Evolutionary conservation across 1,140 invertebrate species (phyloP).

Genomic region (Tetragnatha versicolor): DNA sequence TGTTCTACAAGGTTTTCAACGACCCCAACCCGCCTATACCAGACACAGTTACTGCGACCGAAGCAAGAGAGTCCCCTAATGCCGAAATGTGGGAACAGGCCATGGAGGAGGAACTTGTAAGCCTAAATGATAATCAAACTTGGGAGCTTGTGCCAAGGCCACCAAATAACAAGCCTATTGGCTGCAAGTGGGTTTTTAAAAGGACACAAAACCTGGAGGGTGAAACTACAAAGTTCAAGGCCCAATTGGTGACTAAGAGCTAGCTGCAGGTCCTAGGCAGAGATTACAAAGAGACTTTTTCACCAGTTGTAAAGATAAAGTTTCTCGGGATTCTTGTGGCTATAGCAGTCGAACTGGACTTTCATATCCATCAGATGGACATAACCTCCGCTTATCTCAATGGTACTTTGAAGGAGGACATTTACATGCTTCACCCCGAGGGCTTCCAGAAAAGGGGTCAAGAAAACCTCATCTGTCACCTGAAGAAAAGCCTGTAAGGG

Average conservation of each 20-base stretch:
- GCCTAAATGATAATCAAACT: slow-evolving; percentile 61
- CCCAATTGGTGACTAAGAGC: slow-evolving; percentile 51
- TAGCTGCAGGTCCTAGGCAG: slow-evolving; percentile 47
- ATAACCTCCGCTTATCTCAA: slow-evolving; percentile 62
- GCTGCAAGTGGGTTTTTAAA: slow-evolving; percentile 61
- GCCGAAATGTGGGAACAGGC: slow-evolving; percentile 61
- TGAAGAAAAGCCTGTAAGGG: slow-evolving; percentile 65
- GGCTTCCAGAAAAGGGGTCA: slow-evolving; percentile 58
- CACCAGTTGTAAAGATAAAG: slow-evolving; percentile 58
- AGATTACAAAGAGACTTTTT: slow-evolving; percentile 54
- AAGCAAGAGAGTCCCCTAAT: slow-evolving; percentile 60
- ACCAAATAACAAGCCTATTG: slow-evolving; percentile 53
- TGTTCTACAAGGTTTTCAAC: too few species aligned
- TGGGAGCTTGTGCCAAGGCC: slow-evolving; percentile 61
- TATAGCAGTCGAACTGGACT: slow-evolving; percentile 1
- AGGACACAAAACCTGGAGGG: neutral
- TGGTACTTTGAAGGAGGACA: slow-evolving; percentile 63
- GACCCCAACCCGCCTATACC: too few species aligned
- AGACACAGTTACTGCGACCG: slow-evolving; percentile 27
- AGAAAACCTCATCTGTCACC: slow-evolving; percentile 54
- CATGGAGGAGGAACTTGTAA: slow-evolving; percentile 62
- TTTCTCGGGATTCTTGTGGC: slow-evolving; percentile 61
- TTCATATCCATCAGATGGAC: slow-evolving; percentile 56
- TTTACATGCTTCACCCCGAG: slow-evolving; percentile 64
- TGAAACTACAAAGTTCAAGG: slow-evolving; percentile 22